Conservation (phyloP, 2,888 invertebrate genomes). For the Acanthococcus lagerstroemiae region DNA sequence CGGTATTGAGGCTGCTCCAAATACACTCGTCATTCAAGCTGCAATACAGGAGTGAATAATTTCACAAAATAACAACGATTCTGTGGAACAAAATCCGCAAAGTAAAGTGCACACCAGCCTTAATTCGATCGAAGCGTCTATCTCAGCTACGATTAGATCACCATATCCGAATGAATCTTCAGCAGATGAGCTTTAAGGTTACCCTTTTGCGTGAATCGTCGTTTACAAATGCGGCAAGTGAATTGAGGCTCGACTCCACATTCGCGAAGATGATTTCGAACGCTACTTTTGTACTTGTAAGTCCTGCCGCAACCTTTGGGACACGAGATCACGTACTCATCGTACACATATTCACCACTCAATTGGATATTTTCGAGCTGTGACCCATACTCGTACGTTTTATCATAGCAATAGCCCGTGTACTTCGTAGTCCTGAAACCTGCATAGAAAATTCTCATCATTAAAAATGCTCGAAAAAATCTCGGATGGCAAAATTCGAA, state of each 20-base stretch:
- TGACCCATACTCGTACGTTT: no score
- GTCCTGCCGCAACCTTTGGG: conserved; percentile 54
- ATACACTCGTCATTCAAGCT: no score
- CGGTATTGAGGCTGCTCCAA: no score
- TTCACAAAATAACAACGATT: background rate
- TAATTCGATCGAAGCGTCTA: background rate
- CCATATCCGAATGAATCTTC: conserved; percentile 12
- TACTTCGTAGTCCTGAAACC: background rate
- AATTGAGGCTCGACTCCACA: conserved; percentile 44
- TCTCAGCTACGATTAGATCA: background rate
- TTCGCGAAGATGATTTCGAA: conserved; percentile 53
- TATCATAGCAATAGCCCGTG: no score
- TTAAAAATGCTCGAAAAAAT: no score
- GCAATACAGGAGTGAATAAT: no score
- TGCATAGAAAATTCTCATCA: background rate
- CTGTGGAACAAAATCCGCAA: background rate
- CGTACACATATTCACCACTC: background rate
- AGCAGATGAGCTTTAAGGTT: conserved; percentile 34
- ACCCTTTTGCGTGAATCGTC: conserved; percentile 31
- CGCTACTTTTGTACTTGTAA: conserved; percentile 63
- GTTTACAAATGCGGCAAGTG: conserved; percentile 32
- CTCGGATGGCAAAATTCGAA: no score
- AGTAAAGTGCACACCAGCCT: background rate
- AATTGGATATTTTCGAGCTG: background rate
- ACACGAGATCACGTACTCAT: conserved; percentile 13